Conservation (phyloP, 2,113 vertebrate species). For the Ailuropoda melanoleuca region DNA sequence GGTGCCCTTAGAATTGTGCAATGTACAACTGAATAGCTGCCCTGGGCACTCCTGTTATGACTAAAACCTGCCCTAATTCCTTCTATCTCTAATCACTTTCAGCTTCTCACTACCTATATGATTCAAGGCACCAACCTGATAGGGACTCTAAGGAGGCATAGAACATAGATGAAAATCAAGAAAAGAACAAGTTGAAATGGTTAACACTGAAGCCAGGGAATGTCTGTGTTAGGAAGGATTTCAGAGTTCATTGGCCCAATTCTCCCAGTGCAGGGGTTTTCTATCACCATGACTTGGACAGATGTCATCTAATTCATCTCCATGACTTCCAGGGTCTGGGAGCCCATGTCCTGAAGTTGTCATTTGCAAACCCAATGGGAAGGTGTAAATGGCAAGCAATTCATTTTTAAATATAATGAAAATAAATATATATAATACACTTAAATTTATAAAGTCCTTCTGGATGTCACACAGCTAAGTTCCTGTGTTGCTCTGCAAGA, state of each 20-base stretch:
- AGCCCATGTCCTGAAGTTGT: not conserved
- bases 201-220: not conserved
- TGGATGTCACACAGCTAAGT: not conserved
- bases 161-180: not conserved
- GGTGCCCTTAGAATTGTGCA: not conserved
- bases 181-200: not conserved
- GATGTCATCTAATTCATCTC: not conserved
- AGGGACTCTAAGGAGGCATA: not conserved
- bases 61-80: not conserved
- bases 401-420: not conserved
- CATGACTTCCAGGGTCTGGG: not conserved
- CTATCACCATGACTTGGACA: not conserved
- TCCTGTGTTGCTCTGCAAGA: not conserved
- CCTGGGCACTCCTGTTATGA: not conserved
- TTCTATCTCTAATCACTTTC: slow-evolving; percentile 44
- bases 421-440: not conserved
- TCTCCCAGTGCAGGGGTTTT: not conserved
- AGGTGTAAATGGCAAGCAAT: not conserved
- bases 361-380: not conserved
- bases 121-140: not conserved
- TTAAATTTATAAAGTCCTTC: not conserved
- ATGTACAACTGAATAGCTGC: not conserved
- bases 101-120: slow-evolving; percentile 52
- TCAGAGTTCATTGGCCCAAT: not conserved
- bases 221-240: not conserved